Percentiles rank a stretch among this genome's conserved stretches.
Evolutionary conservation across 2,113 vertebrate species (phyloP).

Genomic region (Brachypteracias leptosomus): DNA sequence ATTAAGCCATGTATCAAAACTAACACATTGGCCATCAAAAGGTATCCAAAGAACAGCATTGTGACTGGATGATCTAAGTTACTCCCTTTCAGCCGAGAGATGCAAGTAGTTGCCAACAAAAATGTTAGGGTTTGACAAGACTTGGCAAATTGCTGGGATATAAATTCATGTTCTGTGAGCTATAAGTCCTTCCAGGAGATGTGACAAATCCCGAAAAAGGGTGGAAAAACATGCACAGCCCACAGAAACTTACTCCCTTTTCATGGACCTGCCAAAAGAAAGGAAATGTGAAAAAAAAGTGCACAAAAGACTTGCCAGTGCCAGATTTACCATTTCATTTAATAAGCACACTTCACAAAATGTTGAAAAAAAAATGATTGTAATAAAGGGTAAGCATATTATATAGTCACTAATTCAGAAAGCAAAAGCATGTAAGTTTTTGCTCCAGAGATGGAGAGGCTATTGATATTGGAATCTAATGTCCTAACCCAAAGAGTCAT

Average conservation of each 20-base stretch:
- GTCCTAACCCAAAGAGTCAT: background rate
- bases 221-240: conserved; percentile 55
- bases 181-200: conserved; percentile 66
- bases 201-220: conserved; percentile 64
- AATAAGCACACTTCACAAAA: conserved; percentile 70
- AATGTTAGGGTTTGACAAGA: conserved; percentile 68
- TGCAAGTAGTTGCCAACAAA: conserved; percentile 62
- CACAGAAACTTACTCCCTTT: conserved; percentile 58
- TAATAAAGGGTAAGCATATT: conserved; percentile 29
- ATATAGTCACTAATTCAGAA: conserved; percentile 42
- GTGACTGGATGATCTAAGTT: conserved; percentile 37
- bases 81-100: conserved; percentile 57
- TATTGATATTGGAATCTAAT: conserved; percentile 34
- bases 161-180: conserved; percentile 70
- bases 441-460: background rate
- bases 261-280: conserved; percentile 57
- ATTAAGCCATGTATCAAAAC: conserved; percentile 48
- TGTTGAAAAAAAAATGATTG: conserved; percentile 43
- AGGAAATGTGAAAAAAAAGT: conserved; percentile 52
- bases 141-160: conserved; percentile 63
- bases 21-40: background rate
- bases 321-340: conserved; percentile 64
- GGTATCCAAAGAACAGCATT: background rate
- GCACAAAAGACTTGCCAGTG: conserved; percentile 45
- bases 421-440: conserved; percentile 6